Conservation (phyloP, 1,140 invertebrate species). For the Zaprionus ornatus region DNA sequence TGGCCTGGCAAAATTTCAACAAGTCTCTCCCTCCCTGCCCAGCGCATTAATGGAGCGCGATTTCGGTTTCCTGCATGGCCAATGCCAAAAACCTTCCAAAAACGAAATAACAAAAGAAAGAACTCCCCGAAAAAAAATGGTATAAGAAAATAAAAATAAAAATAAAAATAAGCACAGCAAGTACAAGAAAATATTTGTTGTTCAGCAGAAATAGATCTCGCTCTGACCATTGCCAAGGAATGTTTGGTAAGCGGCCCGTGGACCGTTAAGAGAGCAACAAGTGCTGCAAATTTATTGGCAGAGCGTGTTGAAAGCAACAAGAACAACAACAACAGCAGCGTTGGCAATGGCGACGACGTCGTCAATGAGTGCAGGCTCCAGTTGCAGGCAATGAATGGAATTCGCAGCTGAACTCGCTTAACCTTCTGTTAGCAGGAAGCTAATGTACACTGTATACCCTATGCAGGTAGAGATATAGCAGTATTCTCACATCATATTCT, state of each 20-base stretch:
- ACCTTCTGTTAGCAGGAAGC: constrained; percentile 74
- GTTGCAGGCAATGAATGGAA: constrained; percentile 72
- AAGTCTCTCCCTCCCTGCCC: constrained; percentile 47
- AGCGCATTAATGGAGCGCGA: constrained; percentile 71
- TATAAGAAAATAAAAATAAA: constrained; percentile 23
- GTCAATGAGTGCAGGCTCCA: constrained; percentile 63
- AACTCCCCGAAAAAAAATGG: background rate
- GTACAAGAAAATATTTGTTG: constrained; percentile 78
- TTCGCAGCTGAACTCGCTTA: constrained; percentile 73
- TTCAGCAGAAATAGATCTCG: constrained; percentile 79
- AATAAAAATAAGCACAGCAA: constrained; percentile 21
- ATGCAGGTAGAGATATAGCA: background rate
- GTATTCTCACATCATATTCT: background rate
- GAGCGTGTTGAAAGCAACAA: constrained; percentile 78
- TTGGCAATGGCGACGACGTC: constrained; percentile 53
- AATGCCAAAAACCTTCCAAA: constrained; percentile 37
- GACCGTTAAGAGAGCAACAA: constrained; percentile 79
- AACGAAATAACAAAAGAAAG: constrained; percentile 15
- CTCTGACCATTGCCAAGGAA: constrained; percentile 66
- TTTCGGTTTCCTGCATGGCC: constrained; percentile 73
- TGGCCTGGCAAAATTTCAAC: constrained; percentile 58
- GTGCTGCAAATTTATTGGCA: constrained; percentile 80
- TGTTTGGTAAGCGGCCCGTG: constrained; percentile 69
- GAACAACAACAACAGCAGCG: constrained; percentile 47
- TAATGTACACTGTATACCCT: constrained; percentile 68